phyloP scores from a whole-genome alignment of 2,888 invertebrate species.

The Schizaphis graminum region DNA sequence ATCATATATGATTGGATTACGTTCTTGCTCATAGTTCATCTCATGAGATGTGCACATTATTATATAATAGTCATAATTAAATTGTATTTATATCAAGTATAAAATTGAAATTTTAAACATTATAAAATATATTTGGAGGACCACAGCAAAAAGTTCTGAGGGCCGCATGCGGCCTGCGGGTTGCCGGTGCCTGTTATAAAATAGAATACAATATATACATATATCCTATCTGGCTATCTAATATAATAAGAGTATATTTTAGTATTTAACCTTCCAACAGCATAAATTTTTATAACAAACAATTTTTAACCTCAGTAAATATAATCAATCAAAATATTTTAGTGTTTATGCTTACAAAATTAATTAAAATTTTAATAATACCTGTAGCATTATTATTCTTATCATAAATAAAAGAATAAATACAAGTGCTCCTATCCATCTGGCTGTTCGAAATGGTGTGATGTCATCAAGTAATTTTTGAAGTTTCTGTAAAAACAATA shows the following conservation, averaged over 20 bases:
- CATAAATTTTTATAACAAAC: background rate
- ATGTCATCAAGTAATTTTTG: slow-evolving; percentile 88
- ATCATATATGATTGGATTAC: no score
- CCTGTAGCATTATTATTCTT: slow-evolving; percentile 86
- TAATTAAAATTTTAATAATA: slow-evolving; percentile 70
- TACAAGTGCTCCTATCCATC: slow-evolving; percentile 84
- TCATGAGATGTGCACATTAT: no score
- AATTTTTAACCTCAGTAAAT: background rate
- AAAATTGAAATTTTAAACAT: no score
- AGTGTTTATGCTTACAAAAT: background rate
- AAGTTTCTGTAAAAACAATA: slow-evolving; percentile 75
- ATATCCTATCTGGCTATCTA: no score
- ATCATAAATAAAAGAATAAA: slow-evolving; percentile 82
- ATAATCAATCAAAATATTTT: background rate
- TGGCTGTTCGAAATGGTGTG: slow-evolving; percentile 84
- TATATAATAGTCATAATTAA: no score
- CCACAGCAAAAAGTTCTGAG: no score
- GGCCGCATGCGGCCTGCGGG: no score
- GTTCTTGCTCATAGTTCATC: no score
- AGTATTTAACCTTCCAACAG: background rate
- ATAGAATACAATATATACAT: no score
- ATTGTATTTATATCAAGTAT: no score
- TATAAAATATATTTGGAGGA: no score
- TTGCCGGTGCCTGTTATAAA: no score
- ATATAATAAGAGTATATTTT: background rate